Evolutionary conservation across 2,888 invertebrate species (phyloP), one percentile per base, ranked within the genome.

Genomic region (Pseudoips prasinana): DNA sequence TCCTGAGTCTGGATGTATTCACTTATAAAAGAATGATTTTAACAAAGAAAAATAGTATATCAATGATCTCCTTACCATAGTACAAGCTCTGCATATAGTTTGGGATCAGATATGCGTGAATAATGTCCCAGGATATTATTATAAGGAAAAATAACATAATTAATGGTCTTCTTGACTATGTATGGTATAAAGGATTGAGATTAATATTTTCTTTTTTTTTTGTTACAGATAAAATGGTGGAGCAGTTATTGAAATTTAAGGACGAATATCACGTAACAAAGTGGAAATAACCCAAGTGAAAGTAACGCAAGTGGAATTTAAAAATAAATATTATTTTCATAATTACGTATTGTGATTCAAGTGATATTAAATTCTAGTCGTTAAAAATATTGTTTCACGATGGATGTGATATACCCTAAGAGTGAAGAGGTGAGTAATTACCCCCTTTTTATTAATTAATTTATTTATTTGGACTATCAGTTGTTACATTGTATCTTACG

Each of bases 141-240:
- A n/a, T n/a, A n/a, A n/a, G n/a, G n/a, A n/a, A n/a, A n/a, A n/a
- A 5, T 18, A 18, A 18, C 6, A 6, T n/a, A n/a, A n/a, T n/a
- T n/a, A n/a, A n/a, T n/a, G n/a, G n/a, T n/a, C n/a, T n/a, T n/a
- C n/a, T n/a, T n/a, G n/a, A n/a, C n/a, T n/a, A n/a, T n/a, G n/a
- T n/a, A n/a, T n/a, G n/a, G n/a, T n/a, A n/a, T n/a, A n/a, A n/a
- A n/a, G n/a, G n/a, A n/a, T n/a, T n/a, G n/a, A n/a, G n/a, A n/a
- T n/a, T n/a, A n/a, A n/a, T n/a, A n/a, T n/a, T n/a, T n/a, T n/a
- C n/a, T 3, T 20, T 24, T 10, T 33, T 8, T 17, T 4, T 39
- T 7, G 11, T 38, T 47, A 7, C 49, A 49, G 49, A 49, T 47
- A 47, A 49, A 47, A 47, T 47, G 46, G 29, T 34, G 31, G 29